Percentiles rank a stretch among this genome's conserved stretches.
phyloP scores from a whole-genome alignment of 2,888 invertebrate species.

The Lasius platythorax region DNA sequence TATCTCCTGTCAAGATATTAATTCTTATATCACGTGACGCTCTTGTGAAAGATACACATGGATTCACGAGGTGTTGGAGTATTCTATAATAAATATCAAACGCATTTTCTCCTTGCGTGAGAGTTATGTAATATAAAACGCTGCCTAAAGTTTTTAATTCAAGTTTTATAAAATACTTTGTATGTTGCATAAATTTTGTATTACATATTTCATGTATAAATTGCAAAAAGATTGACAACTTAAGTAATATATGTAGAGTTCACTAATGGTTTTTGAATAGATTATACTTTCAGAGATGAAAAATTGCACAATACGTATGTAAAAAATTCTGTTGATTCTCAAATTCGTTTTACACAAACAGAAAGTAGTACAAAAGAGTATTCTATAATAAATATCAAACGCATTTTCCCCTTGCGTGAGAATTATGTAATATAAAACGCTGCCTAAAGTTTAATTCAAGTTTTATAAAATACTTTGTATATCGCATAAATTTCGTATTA shows the following conservation, averaged over 20 bases:
- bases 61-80: background rate
- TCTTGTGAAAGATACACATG: background rate
- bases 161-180: slow-evolving; percentile 2
- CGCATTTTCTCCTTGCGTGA: background rate
- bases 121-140: background rate
- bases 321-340: too few relatives aligned
- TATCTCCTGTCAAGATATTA: background rate
- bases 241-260: slow-evolving; percentile 16
- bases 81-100: background rate
- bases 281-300: background rate
- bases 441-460: slow-evolving; percentile 28
- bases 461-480: background rate
- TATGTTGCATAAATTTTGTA: slow-evolving; percentile 24
- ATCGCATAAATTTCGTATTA: slow-evolving; percentile 30
- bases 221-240: slow-evolving; percentile 1
- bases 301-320: too few relatives aligned
- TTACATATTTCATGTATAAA: slow-evolving; percentile 22
- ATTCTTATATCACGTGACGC: background rate
- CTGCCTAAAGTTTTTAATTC: slow-evolving; percentile 28
- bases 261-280: slow-evolving; percentile 14
- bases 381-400: background rate
- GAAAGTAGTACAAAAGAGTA: too few relatives aligned
- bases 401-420: background rate
- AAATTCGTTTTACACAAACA: too few relatives aligned
- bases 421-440: background rate